Percentiles rank a stretch among this genome's conserved stretches.
phyloP scores from a whole-genome alignment of 2,797 vertebrate genomes.

The Buphagus erythrorhynchus region DNA sequence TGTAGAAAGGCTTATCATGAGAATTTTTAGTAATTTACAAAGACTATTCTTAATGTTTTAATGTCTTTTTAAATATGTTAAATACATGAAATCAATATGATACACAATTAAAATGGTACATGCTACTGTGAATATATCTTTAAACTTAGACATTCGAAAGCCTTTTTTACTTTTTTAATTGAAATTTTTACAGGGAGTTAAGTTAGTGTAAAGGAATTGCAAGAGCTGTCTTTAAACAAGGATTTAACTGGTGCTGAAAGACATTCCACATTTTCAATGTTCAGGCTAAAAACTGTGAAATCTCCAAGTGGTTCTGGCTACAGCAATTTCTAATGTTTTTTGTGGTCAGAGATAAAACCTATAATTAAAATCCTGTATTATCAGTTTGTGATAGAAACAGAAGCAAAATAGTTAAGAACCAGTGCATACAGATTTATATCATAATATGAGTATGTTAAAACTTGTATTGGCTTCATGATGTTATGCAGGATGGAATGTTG shows the following conservation, averaged over 20 bases:
- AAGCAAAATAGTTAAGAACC: background rate
- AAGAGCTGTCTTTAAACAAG: background rate
- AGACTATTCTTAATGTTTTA: background rate
- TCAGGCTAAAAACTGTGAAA: background rate
- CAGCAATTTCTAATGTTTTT: background rate
- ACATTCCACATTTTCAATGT: background rate
- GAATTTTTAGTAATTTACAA: background rate
- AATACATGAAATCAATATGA: background rate
- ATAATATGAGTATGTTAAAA: background rate
- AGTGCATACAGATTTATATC: background rate
- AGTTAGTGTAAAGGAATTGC: background rate
- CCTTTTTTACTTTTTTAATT: background rate
- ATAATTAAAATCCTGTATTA: background rate
- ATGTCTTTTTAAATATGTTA: background rate
- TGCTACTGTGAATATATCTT: background rate
- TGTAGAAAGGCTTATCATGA: background rate
- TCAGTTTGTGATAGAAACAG: background rate
- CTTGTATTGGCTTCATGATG: accelerated
- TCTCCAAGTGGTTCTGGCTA: background rate
- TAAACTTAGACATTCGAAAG: background rate
- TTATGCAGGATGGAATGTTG: background rate
- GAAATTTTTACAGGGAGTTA: background rate
- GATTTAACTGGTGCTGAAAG: background rate
- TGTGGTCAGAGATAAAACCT: background rate
- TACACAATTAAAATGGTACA: background rate